Evolutionary conservation across 2,888 invertebrate genomes (phyloP).

Genomic region (Glaucopsyche alexis): DNA sequence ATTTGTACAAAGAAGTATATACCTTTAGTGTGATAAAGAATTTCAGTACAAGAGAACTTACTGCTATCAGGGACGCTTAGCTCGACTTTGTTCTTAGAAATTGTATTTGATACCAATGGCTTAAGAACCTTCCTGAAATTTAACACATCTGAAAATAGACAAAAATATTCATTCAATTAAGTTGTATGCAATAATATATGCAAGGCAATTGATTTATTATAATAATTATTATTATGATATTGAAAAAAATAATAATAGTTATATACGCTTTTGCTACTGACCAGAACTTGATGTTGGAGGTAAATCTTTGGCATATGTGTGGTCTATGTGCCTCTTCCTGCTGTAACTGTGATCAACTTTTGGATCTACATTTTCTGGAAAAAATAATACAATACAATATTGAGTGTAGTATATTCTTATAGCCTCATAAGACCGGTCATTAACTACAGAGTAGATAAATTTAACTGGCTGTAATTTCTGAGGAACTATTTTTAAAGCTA

Average conservation of each 20-base stretch:
- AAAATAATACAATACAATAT: conserved; percentile 1
- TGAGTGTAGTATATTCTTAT: not conserved
- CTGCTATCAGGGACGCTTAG: not conserved
- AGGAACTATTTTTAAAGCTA: too few species aligned
- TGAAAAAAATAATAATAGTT: not conserved
- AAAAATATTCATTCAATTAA: not conserved
- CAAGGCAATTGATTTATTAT: too few species aligned
- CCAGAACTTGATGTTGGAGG: not conserved
- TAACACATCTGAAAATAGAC: too few species aligned
- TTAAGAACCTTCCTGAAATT: not conserved
- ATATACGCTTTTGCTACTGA: not conserved
- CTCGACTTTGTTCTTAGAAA: not conserved
- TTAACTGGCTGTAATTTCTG: too few species aligned
- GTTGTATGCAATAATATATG: not conserved
- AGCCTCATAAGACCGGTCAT: too few species aligned
- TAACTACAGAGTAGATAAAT: too few species aligned
- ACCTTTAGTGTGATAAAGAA: not conserved
- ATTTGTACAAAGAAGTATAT: not conserved
- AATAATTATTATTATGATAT: not conserved
- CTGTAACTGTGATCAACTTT: not conserved
- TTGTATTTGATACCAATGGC: not conserved
- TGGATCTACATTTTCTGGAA: not conserved
- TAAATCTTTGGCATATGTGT: not conserved
- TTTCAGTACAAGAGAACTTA: not conserved
- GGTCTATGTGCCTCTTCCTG: not conserved